A percentile compares a stretch with the other conserved stretches of the same genome.
phyloP scores from a whole-genome alignment of 2,888 invertebrate genomes.

The Lepidonotus clava region DNA sequence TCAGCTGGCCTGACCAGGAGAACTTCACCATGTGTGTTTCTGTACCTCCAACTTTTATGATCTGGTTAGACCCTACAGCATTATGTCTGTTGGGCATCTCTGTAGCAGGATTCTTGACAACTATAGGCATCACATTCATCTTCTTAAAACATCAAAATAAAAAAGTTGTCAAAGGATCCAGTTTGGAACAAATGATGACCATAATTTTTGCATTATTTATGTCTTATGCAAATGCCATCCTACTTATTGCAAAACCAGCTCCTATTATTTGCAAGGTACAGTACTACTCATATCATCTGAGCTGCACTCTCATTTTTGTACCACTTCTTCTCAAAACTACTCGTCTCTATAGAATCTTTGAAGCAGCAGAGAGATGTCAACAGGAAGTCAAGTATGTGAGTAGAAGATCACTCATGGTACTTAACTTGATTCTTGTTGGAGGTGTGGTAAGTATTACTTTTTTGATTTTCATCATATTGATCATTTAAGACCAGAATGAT shows the following conservation, averaged over 20 bases:
- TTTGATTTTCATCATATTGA: background rate
- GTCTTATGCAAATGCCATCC: constrained; percentile 59
- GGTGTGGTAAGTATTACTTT: background rate
- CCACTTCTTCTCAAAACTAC: constrained; percentile 61
- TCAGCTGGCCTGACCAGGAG: constrained; percentile 65
- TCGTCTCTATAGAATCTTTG: constrained; percentile 35
- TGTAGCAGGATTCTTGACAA: constrained; percentile 52
- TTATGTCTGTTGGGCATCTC: constrained; percentile 50
- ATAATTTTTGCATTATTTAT: constrained; percentile 63
- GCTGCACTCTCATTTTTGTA: constrained; percentile 65
- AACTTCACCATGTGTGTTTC: constrained; percentile 56
- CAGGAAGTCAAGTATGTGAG: constrained; percentile 63
- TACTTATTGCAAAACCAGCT: constrained; percentile 61
- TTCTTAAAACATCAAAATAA: constrained; percentile 61
- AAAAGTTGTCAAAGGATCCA: constrained; percentile 67
- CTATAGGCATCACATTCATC: constrained; percentile 52
- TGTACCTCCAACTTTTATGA: constrained; percentile 56
- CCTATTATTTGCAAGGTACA: constrained; percentile 59
- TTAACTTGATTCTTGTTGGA: constrained; percentile 9
- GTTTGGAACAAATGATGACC: constrained; percentile 59
- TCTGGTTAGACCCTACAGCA: background rate
- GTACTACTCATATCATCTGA: constrained; percentile 64
- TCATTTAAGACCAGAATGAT: too few relatives aligned
- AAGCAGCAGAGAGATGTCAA: constrained; percentile 22
- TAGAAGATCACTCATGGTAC: constrained; percentile 62